Base-by-base conservation (phyloP, 1,140 invertebrate genomes). In the Papilio machaon region DNA sequence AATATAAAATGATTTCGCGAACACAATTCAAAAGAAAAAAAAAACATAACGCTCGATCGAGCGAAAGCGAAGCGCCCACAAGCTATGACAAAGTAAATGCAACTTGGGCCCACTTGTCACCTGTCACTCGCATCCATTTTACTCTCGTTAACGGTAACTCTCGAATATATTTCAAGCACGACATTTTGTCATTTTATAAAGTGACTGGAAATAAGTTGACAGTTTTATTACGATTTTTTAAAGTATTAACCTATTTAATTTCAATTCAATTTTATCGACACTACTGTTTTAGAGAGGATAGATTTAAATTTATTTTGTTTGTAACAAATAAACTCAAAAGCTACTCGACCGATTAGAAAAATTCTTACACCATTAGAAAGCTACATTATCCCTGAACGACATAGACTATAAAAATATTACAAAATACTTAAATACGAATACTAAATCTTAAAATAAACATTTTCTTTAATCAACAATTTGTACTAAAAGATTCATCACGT, bases 61-160 rank as follows among this genome's bases (percentile, higher is more conserved):
- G 58, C 77, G 77, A 79, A 79, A 79, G 77, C 77, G 77, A 79
- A 79, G 35, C 77, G 46, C 35, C 77, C 77, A 76, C 74, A 49
- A 60, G 77, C 77, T 60, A 79, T 79, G 77, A 79, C 77, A 79
- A 67, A 67, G 54, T 67, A 67, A 67, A 64, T 47, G 77, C 77
- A 70, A 70, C 19, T 11, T 35, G 76, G 76, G 13, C 76, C 76
- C 76, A 78, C 76, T 64, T 79, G 54, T 79, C 77, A 79, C 19
- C 77, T 79, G 77, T 79, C 77, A 64, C 60, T 46, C n/a, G 60
- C 77, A 64, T 79, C 77, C 77, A 79, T 79, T 79, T 79, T 79
- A 79, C 77, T 79, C 77, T 79, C 60, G 60, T 79, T 79, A 79
- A 79, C 77, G 77, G 77, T 64, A 67, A 79, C 77, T 79, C 60